A percentile compares a stretch with the other conserved stretches of the same genome.
phyloP scores from a whole-genome alignment of 2,113 vertebrate genomes.

The Neolamprologus longior region DNA sequence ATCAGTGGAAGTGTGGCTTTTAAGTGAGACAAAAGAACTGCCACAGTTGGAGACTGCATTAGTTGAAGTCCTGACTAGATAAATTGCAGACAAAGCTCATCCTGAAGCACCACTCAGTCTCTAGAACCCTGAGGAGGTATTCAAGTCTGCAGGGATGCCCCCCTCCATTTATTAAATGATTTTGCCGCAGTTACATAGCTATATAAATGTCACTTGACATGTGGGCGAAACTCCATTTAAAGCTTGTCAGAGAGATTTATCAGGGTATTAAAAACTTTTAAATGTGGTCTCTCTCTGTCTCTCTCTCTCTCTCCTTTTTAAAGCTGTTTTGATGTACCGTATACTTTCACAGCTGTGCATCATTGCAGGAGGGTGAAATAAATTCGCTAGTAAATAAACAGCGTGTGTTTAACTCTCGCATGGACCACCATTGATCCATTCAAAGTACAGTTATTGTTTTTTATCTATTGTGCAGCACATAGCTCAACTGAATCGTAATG shows the following conservation, averaged over 20 bases:
- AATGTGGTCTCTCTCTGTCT: slow-evolving; percentile 3
- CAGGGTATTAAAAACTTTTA: slow-evolving; percentile 46
- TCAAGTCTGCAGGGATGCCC: slow-evolving; percentile 28
- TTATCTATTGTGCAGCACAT: background rate
- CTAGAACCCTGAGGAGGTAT: slow-evolving; percentile 38
- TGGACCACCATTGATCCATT: background rate
- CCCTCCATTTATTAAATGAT: slow-evolving; percentile 52
- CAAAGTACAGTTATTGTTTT: background rate
- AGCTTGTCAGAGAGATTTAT: slow-evolving; percentile 57
- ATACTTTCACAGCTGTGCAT: background rate
- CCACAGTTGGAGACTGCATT: slow-evolving; percentile 29
- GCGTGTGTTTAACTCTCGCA: background rate
- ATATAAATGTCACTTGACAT: slow-evolving; percentile 58
- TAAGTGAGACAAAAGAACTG: slow-evolving; percentile 34
- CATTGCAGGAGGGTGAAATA: background rate
- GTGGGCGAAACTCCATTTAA: slow-evolving; percentile 49
- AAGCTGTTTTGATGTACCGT: background rate
- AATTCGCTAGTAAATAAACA: background rate
- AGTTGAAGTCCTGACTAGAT: slow-evolving; percentile 41
- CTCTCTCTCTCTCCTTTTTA: background rate
- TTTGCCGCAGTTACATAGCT: slow-evolving; percentile 48
- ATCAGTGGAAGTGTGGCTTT: background rate
- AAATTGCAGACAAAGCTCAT: slow-evolving; percentile 40
- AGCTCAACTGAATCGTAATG: background rate
- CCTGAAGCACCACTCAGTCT: slow-evolving; percentile 49